phyloP scores from a whole-genome alignment of 92 coral and sea anemone genomes.

The Desmophyllum pertusum region DNA sequence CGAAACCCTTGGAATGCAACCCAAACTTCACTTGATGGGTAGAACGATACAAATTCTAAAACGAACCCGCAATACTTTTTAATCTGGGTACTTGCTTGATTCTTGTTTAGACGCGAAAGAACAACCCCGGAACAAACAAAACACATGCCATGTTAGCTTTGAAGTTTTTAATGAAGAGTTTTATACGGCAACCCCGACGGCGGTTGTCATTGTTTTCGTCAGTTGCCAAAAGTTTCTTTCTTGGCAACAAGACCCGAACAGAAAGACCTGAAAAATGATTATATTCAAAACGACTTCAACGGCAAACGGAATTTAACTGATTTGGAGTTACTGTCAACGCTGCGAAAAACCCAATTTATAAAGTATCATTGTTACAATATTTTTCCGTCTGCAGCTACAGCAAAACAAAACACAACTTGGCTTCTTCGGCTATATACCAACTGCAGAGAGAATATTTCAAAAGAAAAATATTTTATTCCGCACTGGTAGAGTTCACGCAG shows the following conservation, averaged over 20 bases:
- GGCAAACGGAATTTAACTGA: no score
- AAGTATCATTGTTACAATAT: background rate
- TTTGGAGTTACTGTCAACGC: no score
- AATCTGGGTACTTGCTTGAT: background rate
- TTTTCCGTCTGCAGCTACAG: background rate
- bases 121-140: no score
- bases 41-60: background rate
- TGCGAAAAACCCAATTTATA: background rate
- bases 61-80: background rate
- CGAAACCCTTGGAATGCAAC: conserved; percentile 3
- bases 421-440: background rate
- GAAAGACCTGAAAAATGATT: background rate
- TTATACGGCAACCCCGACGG: background rate
- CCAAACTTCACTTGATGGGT: background rate
- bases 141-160: background rate
- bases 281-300: background rate
- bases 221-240: background rate
- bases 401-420: background rate
- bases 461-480: background rate
- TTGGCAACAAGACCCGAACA: background rate
- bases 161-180: background rate
- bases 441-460: background rate
- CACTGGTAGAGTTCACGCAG: background rate
- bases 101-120: background rate
- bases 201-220: background rate